Evolutionary conservation across 2,888 invertebrate genomes (phyloP).

Genomic region (Athrips mouffetella): DNA sequence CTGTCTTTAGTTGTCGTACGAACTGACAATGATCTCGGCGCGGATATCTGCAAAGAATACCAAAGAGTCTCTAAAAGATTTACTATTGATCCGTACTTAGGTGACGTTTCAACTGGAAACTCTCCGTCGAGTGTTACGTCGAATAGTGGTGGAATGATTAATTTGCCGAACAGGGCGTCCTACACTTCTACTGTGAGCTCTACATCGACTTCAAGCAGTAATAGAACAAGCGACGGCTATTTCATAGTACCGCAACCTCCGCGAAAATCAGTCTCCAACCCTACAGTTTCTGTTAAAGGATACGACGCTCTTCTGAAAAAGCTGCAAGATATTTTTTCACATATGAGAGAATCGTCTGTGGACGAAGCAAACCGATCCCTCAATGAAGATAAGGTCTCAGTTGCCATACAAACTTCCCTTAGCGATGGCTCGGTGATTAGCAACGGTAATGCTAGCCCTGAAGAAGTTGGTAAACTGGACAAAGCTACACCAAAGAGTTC

Average conservation of each 20-base stretch:
- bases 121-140: slow-evolving; percentile 72
- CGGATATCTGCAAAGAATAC: slow-evolving; percentile 71
- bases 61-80: slow-evolving; percentile 70
- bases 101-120: slow-evolving; percentile 60
- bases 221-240: slow-evolving; percentile 67
- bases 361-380: slow-evolving; percentile 52
- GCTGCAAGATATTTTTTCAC: slow-evolving; percentile 64
- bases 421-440: slow-evolving; percentile 49
- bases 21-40: slow-evolving; percentile 66
- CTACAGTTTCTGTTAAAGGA: slow-evolving; percentile 63
- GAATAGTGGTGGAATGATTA: slow-evolving; percentile 66
- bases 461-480: slow-evolving; percentile 61
- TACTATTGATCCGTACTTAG: slow-evolving; percentile 68
- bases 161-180: slow-evolving; percentile 62
- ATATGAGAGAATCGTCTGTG: slow-evolving; percentile 51
- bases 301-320: slow-evolving; percentile 65
- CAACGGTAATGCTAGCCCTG: slow-evolving; percentile 68
- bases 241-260: slow-evolving; percentile 74
- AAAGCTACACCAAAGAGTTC: slow-evolving; percentile 74
- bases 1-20: slow-evolving; percentile 64
- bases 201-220: slow-evolving; percentile 54
- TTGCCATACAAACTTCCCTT: slow-evolving; percentile 59
- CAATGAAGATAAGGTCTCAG: slow-evolving; percentile 61
- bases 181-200: slow-evolving; percentile 68
- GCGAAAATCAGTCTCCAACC: slow-evolving; percentile 59